Conservation (phyloP, 2,113 vertebrate genomes). For the Nycticryphes semicollaris region DNA sequence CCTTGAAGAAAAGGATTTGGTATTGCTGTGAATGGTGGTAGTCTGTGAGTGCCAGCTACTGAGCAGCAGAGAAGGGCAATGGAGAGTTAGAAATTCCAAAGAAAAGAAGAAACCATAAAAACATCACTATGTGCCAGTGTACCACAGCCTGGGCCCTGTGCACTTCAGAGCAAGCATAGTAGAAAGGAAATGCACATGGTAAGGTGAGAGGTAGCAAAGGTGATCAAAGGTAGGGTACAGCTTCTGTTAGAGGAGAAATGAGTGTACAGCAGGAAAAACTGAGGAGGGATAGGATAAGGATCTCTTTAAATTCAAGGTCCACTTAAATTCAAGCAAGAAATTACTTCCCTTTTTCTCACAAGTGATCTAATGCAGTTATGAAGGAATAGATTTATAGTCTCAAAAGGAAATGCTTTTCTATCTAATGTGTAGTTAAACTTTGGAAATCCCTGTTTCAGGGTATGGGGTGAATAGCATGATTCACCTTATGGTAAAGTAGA, state of each 20-base stretch:
- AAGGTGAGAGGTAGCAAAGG: background rate
- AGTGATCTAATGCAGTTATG: background rate
- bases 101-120: background rate
- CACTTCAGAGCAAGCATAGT: accelerated
- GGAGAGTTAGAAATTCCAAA: background rate
- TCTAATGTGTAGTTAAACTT: background rate
- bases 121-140: background rate
- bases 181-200: background rate
- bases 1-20: background rate
- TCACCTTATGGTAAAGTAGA: background rate
- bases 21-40: background rate
- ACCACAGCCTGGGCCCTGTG: background rate
- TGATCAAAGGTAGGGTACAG: background rate
- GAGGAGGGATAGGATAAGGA: background rate
- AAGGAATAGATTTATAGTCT: background rate
- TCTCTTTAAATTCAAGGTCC: background rate
- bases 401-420: background rate
- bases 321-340: background rate
- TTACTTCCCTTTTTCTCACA: background rate
- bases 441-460: background rate
- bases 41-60: background rate
- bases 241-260: background rate
- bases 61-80: background rate
- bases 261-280: background rate
- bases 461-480: background rate